phyloP scores from a whole-genome alignment of 1,140 invertebrate genomes.

The Octopus sinensis region DNA sequence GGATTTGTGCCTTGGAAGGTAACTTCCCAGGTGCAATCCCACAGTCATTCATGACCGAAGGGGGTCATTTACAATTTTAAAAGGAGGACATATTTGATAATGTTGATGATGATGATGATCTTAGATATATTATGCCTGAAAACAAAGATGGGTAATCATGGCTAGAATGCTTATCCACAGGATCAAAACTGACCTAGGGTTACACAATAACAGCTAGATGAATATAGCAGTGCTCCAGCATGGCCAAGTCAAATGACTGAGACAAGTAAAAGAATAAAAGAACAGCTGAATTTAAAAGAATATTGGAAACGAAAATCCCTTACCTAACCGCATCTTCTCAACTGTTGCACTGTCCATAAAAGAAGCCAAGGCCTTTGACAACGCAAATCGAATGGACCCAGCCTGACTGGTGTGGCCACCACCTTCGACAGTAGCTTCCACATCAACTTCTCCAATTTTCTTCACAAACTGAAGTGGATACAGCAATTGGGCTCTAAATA shows the following conservation, averaged over 20 bases:
- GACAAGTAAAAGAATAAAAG: not conserved
- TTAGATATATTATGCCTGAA: too few relatives aligned
- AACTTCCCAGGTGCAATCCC: too few relatives aligned
- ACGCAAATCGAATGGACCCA: conserved; percentile 81
- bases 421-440: conserved; percentile 74
- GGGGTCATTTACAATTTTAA: too few relatives aligned
- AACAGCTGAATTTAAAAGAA: not conserved
- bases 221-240: not conserved
- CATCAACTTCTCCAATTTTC: conserved; percentile 75
- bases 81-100: too few relatives aligned
- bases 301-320: conserved; percentile 32
- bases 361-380: conserved; percentile 73
- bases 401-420: conserved; percentile 72
- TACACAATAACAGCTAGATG: not conserved
- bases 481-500: conserved; percentile 66
- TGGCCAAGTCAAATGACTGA: too few relatives aligned
- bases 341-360: conserved; percentile 76
- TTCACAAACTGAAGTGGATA: conserved; percentile 81
- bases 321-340: conserved; percentile 84
- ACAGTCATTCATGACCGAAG: too few relatives aligned
- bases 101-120: too few relatives aligned
- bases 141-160: too few relatives aligned
- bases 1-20: too few relatives aligned
- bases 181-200: too few relatives aligned
- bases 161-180: too few relatives aligned